Evolutionary conservation across 2,888 invertebrate species (phyloP), one percentile per base, ranked within the genome.

Genomic region (Axea sp.): DNA sequence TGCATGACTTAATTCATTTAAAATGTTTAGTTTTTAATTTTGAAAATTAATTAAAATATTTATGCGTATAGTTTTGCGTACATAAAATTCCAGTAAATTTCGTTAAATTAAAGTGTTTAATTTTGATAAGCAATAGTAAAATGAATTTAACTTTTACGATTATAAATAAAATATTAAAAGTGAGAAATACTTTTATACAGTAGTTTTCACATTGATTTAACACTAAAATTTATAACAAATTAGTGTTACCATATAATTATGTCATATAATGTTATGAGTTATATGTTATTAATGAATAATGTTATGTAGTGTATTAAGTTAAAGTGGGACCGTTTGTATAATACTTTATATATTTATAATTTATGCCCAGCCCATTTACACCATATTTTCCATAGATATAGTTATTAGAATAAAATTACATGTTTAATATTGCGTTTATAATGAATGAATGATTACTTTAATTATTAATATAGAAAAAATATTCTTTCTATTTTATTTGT

Each of bases 401-500:
- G 49, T 37, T 28, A 19, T 11, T 60, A 62, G 28, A 31, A 47
- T 57, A 41, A 33, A 47, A 49, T 3, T 45, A 53, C 41, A 59
- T 53, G 49, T 45, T 15, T 59, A 37, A 33, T 33, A 59, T 41
- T 41, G 31, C 39, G 43, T 75, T 68, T 77, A 45, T 64, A 47
- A 51, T 43, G 65, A 73, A 69, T 71, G 51, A 76, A 69, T 55
- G 51, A 72, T 64, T 68, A 64, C 5, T 49, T 76, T 53, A 60
- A 71, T 26, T 39, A 51, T 24, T 41, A 47, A 65, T 59, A 4
- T 4, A 71, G 55, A 59, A 57, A 72, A 41, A 78, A 76, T 74
- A 75, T 77, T 71, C 80, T 82, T 82, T 79, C 73, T 80, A 80
- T 82, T 82, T 78, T 81, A 80, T 82, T 83, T 84, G 85, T 84